Conservation (phyloP, 2,888 invertebrate species). For the Prenolepis imparis region DNA sequence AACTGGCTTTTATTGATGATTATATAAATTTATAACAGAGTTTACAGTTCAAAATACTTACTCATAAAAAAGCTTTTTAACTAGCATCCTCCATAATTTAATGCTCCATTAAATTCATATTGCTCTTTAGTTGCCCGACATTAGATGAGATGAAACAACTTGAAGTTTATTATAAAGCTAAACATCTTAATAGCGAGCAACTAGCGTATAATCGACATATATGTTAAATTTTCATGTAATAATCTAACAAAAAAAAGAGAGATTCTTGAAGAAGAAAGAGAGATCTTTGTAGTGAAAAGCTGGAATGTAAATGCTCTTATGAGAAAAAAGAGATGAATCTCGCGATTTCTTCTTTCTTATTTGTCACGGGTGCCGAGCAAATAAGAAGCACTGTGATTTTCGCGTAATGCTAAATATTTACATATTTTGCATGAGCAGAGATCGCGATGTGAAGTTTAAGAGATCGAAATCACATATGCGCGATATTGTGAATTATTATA, state of each 20-base stretch:
- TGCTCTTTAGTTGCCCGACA: not conserved
- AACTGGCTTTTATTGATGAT: not conserved
- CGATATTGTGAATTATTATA: conserved; percentile 52
- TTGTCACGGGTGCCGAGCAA: conserved; percentile 46
- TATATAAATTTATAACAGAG: not conserved
- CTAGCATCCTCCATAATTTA: conserved; percentile 17
- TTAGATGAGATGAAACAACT: conserved; percentile 25
- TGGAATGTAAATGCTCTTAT: not conserved
- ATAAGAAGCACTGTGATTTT: conserved; percentile 52
- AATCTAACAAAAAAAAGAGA: not conserved
- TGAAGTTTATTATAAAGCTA: not conserved
- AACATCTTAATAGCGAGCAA: conserved; percentile 20
- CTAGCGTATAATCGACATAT: not conserved
- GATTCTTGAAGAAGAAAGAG: not conserved
- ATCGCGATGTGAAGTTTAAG: not conserved
- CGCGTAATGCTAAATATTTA: conserved; percentile 50
- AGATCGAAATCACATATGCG: conserved; percentile 31
- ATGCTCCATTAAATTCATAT: not conserved
- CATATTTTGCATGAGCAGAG: conserved; percentile 28
- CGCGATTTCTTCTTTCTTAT: conserved; percentile 50
- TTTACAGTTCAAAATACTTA: conserved; percentile 3
- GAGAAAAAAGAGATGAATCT: conserved; percentile 43
- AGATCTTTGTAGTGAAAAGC: not conserved
- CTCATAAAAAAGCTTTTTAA: not conserved
- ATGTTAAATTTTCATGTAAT: not conserved